Base-by-base conservation (phyloP, 2,113 vertebrate species). In the Aplodontia rufa region DNA sequence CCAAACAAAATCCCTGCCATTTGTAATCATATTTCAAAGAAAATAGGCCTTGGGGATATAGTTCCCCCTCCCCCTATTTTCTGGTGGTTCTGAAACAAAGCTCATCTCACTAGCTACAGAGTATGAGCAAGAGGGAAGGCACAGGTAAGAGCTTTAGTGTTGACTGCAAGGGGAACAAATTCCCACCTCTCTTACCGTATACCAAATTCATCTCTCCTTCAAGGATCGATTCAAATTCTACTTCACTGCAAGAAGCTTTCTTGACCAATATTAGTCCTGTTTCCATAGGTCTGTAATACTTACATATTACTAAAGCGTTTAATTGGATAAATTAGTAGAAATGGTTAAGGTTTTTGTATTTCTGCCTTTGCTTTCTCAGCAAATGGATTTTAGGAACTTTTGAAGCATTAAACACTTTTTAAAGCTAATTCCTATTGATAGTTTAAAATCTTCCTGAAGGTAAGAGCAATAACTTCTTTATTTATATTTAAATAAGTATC, bases 261-360 rank as follows among this genome's bases (percentile, higher is more conserved):
- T n/a, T 91, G n/a, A 68, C 4, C 16, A 82, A 30, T 47, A 58
- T 91, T 22, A 71, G 22, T 79, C 9, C 26, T 37, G 37, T 72
- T 88, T 89, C 1, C 3, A 5, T 89, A 55, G 0, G 35, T 12
- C 55, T 93, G 1, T 86, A 58, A 66, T 76, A 32, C 32, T 64
- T 71, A 45, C 11, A 45, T 37, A 45, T 95, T 68, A 71, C 24
- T 87, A 26, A 69, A 35, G 24, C 78, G 53, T 47, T 81, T 88
- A 75, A 66, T 79, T 87, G 74, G 26, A 93, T 93, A 87, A 82
- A 93, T 80, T 87, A 92, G 3, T 66, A 53, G 10, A 68, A 53
- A 80, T 37, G 62, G 3, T 53, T 49, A 93, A 40, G 26, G 60
- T 40, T 75, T 88, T 76, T 87, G 9, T n/a, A 75, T 85, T 88